Base-by-base conservation (phyloP, 2,113 vertebrate genomes). In the Takifugu flavidus region DNA sequence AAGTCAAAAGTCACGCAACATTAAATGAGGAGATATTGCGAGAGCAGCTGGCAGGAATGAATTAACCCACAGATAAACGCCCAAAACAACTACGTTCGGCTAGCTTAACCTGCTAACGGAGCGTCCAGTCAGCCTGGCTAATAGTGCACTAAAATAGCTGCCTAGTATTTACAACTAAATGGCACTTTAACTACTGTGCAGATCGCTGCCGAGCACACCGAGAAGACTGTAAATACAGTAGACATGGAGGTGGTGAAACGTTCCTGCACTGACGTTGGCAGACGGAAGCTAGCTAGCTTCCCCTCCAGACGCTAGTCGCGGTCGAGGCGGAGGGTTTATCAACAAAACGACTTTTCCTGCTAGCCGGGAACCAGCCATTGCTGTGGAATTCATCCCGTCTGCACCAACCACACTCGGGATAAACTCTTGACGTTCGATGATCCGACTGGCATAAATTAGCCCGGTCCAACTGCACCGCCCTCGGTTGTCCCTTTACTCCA, bases 281-380 rank as follows among this genome's bases (percentile, higher is more conserved):
- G n/a, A 62, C 13, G 6, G 27, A 26, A 1, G 59, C 53, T 57
- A 62, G 51, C 29, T 55, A 79, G 58, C 43, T 62, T 63, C 45
- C 29, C 54, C 53, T 62, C 74, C 78, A 83, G 68, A 73, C 62
- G 64, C 49, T 84, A 78, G 79, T 39, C 71, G 56, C 56, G 56
- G 62, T 51, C 71, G 39, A 15, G 31, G 25, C 54, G 54, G 25
- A 20, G 47, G 67, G 50, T 68, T 77, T 75, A 85, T 79, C 80
- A 88, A 82, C 80, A 88, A 68, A 67, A 74, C 70, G 51, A 76
- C 66, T 79, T 69, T 68, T 74, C 15, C 59, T 54, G 68, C 62
- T 59, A 77, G 53, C 65, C 68, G 61, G 70, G 60, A 68, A 59
- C 43, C 46, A 77, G 71, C 65, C 67, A 62, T 45, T 27, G 47